Conservation (phyloP, 2,113 vertebrate genomes). For the Peromyscus leucopus region DNA sequence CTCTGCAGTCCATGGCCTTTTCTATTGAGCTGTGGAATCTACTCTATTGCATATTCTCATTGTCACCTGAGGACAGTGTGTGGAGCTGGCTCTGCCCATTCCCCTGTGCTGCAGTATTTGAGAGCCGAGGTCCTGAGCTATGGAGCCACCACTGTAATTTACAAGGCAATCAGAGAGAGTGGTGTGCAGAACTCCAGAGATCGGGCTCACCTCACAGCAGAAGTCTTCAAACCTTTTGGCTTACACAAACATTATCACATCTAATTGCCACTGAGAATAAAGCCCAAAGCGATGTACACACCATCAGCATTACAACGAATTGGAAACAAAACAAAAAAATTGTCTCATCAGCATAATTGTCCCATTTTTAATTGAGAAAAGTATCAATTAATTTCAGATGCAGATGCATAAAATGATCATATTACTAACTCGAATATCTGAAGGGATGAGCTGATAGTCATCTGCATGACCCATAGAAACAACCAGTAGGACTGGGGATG, state of each 20-base stretch:
- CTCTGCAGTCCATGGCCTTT: background rate
- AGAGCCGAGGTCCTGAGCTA: background rate
- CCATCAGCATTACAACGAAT: background rate
- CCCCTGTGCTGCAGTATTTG: background rate
- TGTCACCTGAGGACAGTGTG: background rate
- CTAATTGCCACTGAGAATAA: background rate
- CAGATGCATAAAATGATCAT: constrained; percentile 15
- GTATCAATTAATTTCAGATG: constrained; percentile 55
- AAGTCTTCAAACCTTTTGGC: background rate
- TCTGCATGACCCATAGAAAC: background rate
- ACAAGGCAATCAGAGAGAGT: background rate
- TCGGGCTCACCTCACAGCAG: background rate
- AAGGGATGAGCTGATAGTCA: background rate
- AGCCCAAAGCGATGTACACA: background rate
- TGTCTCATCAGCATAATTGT: background rate
- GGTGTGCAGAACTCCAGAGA: background rate
- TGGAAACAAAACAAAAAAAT: background rate
- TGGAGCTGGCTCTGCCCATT: background rate
- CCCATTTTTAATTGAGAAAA: constrained; percentile 29
- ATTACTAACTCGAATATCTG: background rate
- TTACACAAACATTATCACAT: background rate
- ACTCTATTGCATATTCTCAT: background rate
- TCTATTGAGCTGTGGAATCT: background rate
- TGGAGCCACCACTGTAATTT: background rate
- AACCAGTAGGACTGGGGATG: too few relatives aligned